phyloP scores from a whole-genome alignment of 2,888 invertebrate genomes.

The Papilio gigon region DNA sequence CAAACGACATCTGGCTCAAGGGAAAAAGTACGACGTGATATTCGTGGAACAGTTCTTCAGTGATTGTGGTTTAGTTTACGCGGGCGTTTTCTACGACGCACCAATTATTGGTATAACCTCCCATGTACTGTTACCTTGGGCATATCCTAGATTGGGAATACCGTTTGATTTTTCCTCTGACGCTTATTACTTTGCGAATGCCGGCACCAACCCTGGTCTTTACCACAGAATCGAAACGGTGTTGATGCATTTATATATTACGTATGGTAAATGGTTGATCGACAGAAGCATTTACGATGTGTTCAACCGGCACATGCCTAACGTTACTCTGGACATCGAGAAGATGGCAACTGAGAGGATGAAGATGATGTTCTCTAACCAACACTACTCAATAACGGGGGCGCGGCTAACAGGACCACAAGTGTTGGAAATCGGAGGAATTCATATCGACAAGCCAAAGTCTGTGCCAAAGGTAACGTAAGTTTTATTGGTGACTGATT shows the following conservation, averaged over 20 bases:
- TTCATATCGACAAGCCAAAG: constrained; percentile 67
- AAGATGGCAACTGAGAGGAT: constrained; percentile 71
- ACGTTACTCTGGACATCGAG: constrained; percentile 72
- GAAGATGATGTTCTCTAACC: constrained; percentile 82
- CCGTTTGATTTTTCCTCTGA: constrained; percentile 77
- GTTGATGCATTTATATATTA: constrained; percentile 52
- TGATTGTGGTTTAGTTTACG: constrained; percentile 71
- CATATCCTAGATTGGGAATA: constrained; percentile 71
- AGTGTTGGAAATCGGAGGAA: constrained; percentile 83
- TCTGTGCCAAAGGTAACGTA: constrained; percentile 56
- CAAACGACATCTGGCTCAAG: constrained; percentile 51
- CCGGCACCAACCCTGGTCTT: constrained; percentile 58
- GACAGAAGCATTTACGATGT: constrained; percentile 62
- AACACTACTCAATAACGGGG: constrained; percentile 83
- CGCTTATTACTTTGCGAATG: constrained; percentile 69
- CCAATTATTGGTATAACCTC: constrained; percentile 81
- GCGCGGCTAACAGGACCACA: constrained; percentile 78
- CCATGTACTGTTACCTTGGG: constrained; percentile 75
- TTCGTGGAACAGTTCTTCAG: constrained; percentile 75
- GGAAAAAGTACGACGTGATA: constrained; percentile 68
- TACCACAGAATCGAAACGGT: constrained; percentile 57
- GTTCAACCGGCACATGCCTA: constrained; percentile 67
- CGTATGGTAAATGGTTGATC: constrained; percentile 54
- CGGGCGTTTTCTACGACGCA: constrained; percentile 62
- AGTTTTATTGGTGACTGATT: neutral